Conservation (phyloP, 2,113 vertebrate species). For the Salvelinus namaycush region DNA sequence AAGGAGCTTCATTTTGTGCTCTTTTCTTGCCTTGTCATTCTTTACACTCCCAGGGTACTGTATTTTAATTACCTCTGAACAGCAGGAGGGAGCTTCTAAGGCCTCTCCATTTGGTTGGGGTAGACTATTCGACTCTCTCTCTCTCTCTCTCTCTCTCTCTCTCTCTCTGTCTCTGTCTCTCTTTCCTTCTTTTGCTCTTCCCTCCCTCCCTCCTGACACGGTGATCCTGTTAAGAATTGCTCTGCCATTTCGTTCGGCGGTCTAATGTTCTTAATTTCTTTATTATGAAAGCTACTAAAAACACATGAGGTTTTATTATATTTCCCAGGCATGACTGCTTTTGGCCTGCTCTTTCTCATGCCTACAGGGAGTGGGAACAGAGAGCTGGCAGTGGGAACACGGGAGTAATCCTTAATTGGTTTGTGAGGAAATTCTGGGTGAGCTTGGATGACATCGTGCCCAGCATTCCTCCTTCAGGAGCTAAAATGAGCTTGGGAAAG, state of each 20-base stretch:
- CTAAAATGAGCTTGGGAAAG: background rate
- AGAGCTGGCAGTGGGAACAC: background rate
- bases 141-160: no score
- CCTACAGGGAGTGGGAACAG: background rate
- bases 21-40: no score
- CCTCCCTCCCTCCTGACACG: no score
- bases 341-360: background rate
- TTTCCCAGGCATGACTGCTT: conserved; percentile 4
- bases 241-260: background rate
- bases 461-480: background rate
- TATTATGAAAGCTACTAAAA: conserved; percentile 8
- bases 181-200: no score
- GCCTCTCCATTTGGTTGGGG: no score
- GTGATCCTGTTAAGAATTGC: background rate
- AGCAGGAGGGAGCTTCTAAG: no score
- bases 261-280: conserved; percentile 11
- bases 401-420: conserved; percentile 37
- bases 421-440: conserved; percentile 23
- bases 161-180: background rate
- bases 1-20: no score
- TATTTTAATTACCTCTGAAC: no score
- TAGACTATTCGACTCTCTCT: no score
- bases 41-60: no score
- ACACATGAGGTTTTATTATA: conserved; percentile 1
- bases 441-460: conserved; percentile 16